Evolutionary conservation across 2,113 vertebrate genomes (phyloP).

Genomic region (Ondatra zibethicus): DNA sequence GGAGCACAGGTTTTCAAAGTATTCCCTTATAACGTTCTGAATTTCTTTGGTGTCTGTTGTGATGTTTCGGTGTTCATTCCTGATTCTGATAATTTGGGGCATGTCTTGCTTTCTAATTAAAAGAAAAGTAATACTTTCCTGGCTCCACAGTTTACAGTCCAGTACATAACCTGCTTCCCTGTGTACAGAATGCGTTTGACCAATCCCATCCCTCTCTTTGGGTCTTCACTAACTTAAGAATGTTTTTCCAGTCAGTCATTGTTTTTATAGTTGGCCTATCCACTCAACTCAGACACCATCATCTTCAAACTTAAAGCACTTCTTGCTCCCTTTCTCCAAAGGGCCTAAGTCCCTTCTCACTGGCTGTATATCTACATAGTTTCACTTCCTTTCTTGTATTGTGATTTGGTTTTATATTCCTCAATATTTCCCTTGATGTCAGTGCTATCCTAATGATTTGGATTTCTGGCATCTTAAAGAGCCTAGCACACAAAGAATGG

Average conservation of each 20-base stretch:
- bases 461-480: not conserved
- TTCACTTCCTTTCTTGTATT: not conserved
- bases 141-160: not conserved
- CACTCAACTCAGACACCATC: not conserved
- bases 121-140: not conserved
- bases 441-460: not conserved
- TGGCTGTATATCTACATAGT: not conserved
- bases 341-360: not conserved
- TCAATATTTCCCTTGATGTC: not conserved
- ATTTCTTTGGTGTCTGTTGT: not conserved
- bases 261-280: not conserved
- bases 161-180: not conserved
- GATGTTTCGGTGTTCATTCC: not conserved
- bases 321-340: not conserved
- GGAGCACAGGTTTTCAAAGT: not conserved
- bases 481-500: not conserved
- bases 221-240: not conserved
- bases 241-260: not conserved
- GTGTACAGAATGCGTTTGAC: not conserved
- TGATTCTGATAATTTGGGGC: not conserved
- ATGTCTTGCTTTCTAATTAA: not conserved
- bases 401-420: not conserved
- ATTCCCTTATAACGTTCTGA: not conserved
- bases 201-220: not conserved
- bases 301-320: not conserved